Evolutionary conservation across 2,888 invertebrate species (phyloP), one percentile per base, ranked within the genome.

Genomic region (Isotomurus palustris): DNA sequence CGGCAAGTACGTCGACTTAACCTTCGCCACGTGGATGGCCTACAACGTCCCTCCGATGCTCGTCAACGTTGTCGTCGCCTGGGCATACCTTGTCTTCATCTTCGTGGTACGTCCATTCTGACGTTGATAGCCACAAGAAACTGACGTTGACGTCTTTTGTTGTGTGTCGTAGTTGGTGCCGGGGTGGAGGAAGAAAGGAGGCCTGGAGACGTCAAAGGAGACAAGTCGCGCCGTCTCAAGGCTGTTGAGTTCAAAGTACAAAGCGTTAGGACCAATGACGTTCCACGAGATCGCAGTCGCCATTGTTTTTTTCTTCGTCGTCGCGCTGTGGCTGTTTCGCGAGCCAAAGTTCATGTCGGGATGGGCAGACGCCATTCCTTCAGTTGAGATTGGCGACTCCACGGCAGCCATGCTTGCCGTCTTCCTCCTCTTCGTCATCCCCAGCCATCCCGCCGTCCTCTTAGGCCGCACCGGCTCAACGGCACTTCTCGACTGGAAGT

Each of bases 21-120:
- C 87, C 73, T 90, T 91, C 76, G 85, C 88, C 68, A 84, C 84
- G 69, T 92, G 91, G 84, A 87, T 92, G 85, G 81, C 86, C 68
- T 88, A 89, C 76, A 86, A 88, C 70, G 84, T 88, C 17, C 92
- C 91, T 1, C 82, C 85, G 1, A 89, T 91, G 87, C 72, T 92
- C 57, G 68, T 90, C 2, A 88, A 88, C 78, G 86, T 88, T 72
- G 72, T 86, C 25, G 50, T 50, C 2, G 50, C 86, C 22, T 91
- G 88, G 83, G 35, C 87, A 1, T 86, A 64, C 29, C 35, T 64
- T 2, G 38, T 54, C 1, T 40, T 55, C n/a, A 21, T 5, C 3
- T 64, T 50, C 35, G 48, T 56, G 40, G 64, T 61, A 3, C 24
- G 59, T n/a, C 64, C 64, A 14, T 52, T 56, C 36, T 60, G 55